Evolutionary conservation across 2,797 vertebrate genomes (phyloP), one percentile per base, ranked within the genome.

Genomic region (Gymnothorax reevesii): DNA sequence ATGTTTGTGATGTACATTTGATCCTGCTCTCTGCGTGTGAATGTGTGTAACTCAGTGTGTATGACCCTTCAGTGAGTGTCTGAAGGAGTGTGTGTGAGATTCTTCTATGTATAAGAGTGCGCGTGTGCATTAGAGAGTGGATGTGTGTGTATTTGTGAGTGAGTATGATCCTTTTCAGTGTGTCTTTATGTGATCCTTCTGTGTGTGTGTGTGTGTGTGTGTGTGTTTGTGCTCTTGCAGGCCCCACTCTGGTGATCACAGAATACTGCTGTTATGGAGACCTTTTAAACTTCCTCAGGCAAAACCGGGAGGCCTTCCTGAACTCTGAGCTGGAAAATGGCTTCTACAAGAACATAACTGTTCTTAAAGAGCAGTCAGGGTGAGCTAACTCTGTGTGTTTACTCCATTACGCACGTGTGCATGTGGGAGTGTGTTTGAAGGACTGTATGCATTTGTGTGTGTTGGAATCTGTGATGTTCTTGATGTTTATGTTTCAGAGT

Each of bases 221-320:
- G 82, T 87, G 42, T 87, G 83, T 55, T 57, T 64, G 77, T 86
- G 33, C 87, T 42, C 88, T 79, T 84, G 49, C 92, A 99, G 99
- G 99, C 73, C 99, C 99, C 17, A 99, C 97, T 4, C 93, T 99
- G 91, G 98, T 99, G 92, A 99, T 99, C 92, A 99, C 98, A 0
- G 99, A 99, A 89, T 99, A 99, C 93, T 99, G 99, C 95, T 99
- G 99, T 94, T 99, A 99, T 49, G 99, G 99, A 66, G 99, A 99
- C 94, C 98, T 99, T 89, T 93, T 99, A 87, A 99, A 99, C 96
- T 99, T 99, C 94, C 95, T 99, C 89, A 97, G 98, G 86, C 93
- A 97, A 90, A 99, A 99, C 89, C 96, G 98, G 84, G 98, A 99
- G 89, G 97, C 96, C 12, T 99, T 99, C 92, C 96, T 98, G 92